Percentiles rank a stretch among this genome's conserved stretches.
These are phyloP conservation scores for Cyclophora albipunctata DNA, from an alignment of 2,888 invertebrate species.

Conservation along the genomic window DNA sequence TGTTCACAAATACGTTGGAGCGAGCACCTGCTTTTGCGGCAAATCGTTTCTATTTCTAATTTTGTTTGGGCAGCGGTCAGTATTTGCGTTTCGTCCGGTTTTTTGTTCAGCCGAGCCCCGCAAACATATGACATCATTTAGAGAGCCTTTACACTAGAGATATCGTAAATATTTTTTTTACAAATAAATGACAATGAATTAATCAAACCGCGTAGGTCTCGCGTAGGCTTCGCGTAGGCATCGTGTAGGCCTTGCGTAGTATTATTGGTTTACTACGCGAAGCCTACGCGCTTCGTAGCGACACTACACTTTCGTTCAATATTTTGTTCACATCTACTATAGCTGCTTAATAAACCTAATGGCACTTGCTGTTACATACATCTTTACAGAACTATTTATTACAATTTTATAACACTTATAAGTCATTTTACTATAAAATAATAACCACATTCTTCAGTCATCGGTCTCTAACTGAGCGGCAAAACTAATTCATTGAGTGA, in stretches of 20 bases:
- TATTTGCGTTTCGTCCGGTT: slow-evolving; percentile 35
- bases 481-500: no score
- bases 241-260: no score
- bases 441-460: no score
- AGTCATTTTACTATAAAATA: no score
- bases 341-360: no score
- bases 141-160: slow-evolving; percentile 33
- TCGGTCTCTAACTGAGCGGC: no score
- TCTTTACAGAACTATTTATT: no score
- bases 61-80: slow-evolving; percentile 18
- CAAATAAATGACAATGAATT: slow-evolving; percentile 12
- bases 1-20: slow-evolving; percentile 4
- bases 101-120: slow-evolving; percentile 33
- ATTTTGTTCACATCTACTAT: no score
- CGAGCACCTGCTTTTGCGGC: slow-evolving; percentile 51
- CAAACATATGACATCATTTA: slow-evolving; percentile 25
- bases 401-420: no score
- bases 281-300: neutral
- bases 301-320: no score
- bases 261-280: neutral
- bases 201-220: slow-evolving; percentile 10
- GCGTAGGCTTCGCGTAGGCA: slow-evolving; percentile 7
- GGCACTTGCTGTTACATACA: no score
- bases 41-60: slow-evolving; percentile 42
- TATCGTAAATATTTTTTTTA: neutral